Evolutionary conservation across 2,888 invertebrate species (phyloP), one percentile per base, ranked within the genome.

Genomic region (Epiperipatus broadwayi): DNA sequence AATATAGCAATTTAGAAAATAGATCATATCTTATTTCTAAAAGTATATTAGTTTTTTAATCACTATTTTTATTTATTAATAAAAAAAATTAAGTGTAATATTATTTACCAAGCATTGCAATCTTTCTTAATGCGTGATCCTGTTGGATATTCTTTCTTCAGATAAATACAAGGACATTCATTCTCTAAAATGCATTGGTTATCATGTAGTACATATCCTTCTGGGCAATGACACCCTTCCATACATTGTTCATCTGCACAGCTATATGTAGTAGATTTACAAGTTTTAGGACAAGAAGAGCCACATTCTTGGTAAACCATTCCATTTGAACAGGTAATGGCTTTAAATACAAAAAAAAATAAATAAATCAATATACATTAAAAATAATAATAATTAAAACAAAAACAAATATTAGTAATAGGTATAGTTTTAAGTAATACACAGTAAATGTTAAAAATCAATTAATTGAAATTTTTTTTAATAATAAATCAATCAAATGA

Each of bases 151-250:
- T 63, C 65, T 53, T 73, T 74, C 15, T 78, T 78, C 39, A 78
- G 68, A 45, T 78, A 63, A 18, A 68, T 65, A 48, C 89, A 89
- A 0, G 87, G 84, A 50, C 89, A 89, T 40, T 75, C 64, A 5
- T 70, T 67, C 15, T 64, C 64, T 1, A 66, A 63, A 29, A 85
- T 70, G 52, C 87, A 87, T 22, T 67, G 66, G n/a, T 73, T 72
- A 3, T 73, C 70, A 47, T 81, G 74, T 5, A 78, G 62, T 1
- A 81, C 69, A 0, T 73, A 70, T 0, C 79, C 81, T 12, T 69
- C 63, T 0, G 84, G 81, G 54, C 87, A 87, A 62, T 76, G 83
- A 56, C 87, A 87, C 1, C 87, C 87, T 53, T 85, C 84, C 37
- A 76, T 73, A 50, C 85, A 87, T 20, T 66, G 59, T 3, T 63